These are phyloP conservation scores for Micrastur ruficollis DNA, from an alignment of 2,797 vertebrate genomes.

Conservation along the genomic window DNA sequence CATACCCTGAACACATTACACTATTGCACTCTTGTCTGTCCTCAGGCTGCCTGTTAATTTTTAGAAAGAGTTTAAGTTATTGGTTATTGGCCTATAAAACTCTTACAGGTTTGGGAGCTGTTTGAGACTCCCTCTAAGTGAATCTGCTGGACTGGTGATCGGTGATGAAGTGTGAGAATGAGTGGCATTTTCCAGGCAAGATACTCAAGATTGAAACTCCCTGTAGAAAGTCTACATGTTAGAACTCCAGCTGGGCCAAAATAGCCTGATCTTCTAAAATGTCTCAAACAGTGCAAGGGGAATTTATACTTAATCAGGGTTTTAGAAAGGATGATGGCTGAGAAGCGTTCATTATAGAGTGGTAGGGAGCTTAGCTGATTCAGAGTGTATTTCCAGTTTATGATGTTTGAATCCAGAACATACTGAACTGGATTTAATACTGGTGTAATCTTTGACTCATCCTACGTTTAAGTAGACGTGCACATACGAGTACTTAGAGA, in stretches of 20 bases:
- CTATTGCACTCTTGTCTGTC: not conserved
- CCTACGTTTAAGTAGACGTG: accelerated
- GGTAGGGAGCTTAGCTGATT: not conserved
- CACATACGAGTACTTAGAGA: not conserved
- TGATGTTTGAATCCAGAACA: not conserved
- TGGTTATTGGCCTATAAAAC: not conserved
- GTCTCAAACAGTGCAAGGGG: not conserved
- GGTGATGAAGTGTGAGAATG: not conserved
- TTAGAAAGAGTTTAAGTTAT: not conserved
- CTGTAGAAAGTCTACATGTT: too few relatives aligned
- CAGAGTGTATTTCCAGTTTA: not conserved
- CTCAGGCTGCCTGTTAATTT: not conserved
- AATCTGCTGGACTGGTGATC: not conserved
- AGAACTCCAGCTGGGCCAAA: not conserved
- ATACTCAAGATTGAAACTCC: not conserved
- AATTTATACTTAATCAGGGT: not conserved
- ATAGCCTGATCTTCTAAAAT: not conserved
- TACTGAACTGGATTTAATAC: not conserved
- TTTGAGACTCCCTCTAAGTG: not conserved
- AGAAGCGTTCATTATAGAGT: not conserved
- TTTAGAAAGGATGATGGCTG: not conserved
- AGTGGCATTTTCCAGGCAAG: not conserved
- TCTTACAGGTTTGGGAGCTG: not conserved
- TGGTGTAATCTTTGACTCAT: not conserved
- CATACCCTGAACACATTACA: not conserved